phyloP scores from a whole-genome alignment of 2,888 invertebrate species.

The Agonopterix alstromeriana region DNA sequence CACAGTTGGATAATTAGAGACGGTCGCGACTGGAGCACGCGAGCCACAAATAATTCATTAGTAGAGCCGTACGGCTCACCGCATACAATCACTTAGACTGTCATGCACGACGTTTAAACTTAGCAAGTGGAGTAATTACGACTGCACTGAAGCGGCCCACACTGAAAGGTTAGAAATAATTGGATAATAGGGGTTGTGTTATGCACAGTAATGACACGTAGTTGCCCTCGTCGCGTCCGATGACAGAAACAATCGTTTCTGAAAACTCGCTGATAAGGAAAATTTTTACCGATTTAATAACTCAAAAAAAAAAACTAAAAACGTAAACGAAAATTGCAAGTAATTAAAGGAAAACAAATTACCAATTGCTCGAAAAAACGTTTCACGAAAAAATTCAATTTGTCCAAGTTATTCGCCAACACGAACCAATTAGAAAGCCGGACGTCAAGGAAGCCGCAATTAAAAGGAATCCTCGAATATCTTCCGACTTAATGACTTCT shows the following conservation, averaged over 20 bases:
- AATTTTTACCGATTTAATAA: background rate
- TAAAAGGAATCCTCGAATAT: conserved; percentile 73
- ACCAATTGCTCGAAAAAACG: conserved; percentile 13
- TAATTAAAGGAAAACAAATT: conserved; percentile 12
- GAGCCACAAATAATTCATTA: conserved; percentile 72
- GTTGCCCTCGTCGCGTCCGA: conserved; percentile 39
- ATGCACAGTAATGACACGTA: conserved; percentile 60
- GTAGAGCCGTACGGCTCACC: conserved; percentile 41
- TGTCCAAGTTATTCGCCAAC: conserved; percentile 53
- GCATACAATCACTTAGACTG: conserved; percentile 71
- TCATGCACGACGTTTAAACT: conserved; percentile 66
- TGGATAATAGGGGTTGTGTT: conserved; percentile 64
- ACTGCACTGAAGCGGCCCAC: conserved; percentile 21
- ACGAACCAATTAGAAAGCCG: conserved; percentile 70
- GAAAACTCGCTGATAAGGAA: background rate
- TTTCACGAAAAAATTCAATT: conserved; percentile 52
- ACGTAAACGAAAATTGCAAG: background rate
- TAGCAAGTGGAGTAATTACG: conserved; percentile 38
- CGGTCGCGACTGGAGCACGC: conserved; percentile 51
- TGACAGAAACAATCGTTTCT: conserved; percentile 11
- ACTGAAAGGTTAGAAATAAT: conserved; percentile 75
- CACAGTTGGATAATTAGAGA: conserved; percentile 47
- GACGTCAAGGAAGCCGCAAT: conserved; percentile 70
- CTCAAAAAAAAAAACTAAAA: background rate
- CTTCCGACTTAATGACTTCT: conserved; percentile 76